A percentile compares a stretch with the other conserved stretches of the same genome.
Conservation (phyloP, 92 coral and sea anemone genomes). For the Montipora capitata region DNA sequence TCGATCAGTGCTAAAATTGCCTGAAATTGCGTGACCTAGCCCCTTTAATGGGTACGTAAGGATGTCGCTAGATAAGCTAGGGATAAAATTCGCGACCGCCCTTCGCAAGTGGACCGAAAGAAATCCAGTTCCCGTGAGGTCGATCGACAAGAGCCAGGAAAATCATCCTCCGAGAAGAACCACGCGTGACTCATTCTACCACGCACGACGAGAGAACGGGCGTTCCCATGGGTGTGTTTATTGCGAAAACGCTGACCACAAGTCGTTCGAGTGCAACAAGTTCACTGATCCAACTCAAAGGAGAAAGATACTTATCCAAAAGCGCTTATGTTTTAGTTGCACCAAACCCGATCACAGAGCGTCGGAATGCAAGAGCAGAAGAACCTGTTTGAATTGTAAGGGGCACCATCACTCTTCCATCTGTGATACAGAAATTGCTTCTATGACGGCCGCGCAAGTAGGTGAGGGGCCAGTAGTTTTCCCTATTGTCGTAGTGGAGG, state of each 20-base stretch:
- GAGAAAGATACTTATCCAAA: too few relatives aligned
- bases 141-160: neutral
- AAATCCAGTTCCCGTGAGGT: constrained; percentile 31
- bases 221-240: too few relatives aligned
- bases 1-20: too few relatives aligned
- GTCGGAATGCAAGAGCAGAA: neutral
- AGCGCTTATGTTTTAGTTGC: constrained; percentile 1
- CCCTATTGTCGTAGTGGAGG: neutral
- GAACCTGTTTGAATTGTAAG: neutral
- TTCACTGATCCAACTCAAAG: too few relatives aligned
- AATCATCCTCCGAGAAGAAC: too few relatives aligned
- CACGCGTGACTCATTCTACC: too few relatives aligned
- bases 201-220: too few relatives aligned
- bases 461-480: neutral
- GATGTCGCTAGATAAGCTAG: constrained; percentile 45
- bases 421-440: neutral
- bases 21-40: too few relatives aligned
- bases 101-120: constrained; percentile 52
- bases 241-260: too few relatives aligned
- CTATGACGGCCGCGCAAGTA: neutral
- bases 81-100: constrained; percentile 48
- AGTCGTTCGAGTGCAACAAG: too few relatives aligned
- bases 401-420: constrained; percentile 5
- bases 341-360: neutral
- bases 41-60: neutral